Base-by-base conservation (phyloP, 2,888 invertebrate genomes). In the Kuschelorhynchus macadamiae region DNA sequence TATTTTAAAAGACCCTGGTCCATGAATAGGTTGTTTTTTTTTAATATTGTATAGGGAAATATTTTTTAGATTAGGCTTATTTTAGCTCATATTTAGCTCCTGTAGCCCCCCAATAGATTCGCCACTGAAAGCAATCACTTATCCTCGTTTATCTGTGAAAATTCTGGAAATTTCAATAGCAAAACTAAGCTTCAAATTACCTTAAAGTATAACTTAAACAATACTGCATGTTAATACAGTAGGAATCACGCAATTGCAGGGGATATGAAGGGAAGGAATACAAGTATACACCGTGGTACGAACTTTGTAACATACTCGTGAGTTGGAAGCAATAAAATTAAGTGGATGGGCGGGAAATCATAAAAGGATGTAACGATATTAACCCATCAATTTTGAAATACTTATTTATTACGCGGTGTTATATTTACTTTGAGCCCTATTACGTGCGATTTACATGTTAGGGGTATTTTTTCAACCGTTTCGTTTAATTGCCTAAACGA, bases 301-400 rank as follows among this genome's bases (percentile, higher is more conserved):
- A 65, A 65, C 60, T 69, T 69, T 60, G 65, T 61, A 66, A 60
- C 63, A 59, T n/a, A n/a, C 41, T 21, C 47, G 30, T 59, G 61
- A 69, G 42, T 69, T 47, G 49, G 14, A 67, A 72, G 76, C 77
- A 78, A 79, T 80, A 79, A 80, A 79, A 79, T 79, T 78, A 78
- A 79, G 78, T 75, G 77, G 75, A 76, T 77, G 77, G 78, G 78
- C 75, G 80, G 74, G 62, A 72, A 73, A 72, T 59, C 65, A 63
- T 65, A 67, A 71, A 67, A 59, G 49, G 18, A 39, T 41, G 25
- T 66, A 59, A 59, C 59, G 42, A 56, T 49, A 61, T 52, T 56
- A 64, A 53, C 60, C 55, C 69, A 69, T 65, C 61, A 56, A 65
- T 59, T 67, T 21, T 53, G 32, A 50, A 53, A 66, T 66, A 66